These are phyloP conservation scores for Tetropium fuscum DNA, from an alignment of 2,888 invertebrate species.

Conservation along the genomic window DNA sequence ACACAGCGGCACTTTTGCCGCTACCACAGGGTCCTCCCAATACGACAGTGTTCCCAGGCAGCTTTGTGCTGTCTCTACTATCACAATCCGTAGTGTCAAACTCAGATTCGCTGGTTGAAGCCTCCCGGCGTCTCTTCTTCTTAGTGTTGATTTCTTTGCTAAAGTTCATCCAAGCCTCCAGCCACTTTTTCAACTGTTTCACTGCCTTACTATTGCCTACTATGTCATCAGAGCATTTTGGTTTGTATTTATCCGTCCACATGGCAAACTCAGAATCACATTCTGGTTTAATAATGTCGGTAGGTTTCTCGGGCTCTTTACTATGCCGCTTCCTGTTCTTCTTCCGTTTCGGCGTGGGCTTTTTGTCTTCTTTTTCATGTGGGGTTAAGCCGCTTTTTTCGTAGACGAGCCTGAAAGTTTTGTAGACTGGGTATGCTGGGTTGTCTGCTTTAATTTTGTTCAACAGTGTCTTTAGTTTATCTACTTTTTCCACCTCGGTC, in stretches of 20 bases:
- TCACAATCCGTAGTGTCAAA: constrained; percentile 71
- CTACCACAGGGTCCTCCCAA: constrained; percentile 81
- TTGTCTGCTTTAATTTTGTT: constrained; percentile 70
- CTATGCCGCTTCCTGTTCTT: constrained; percentile 32
- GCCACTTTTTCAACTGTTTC: constrained; percentile 79
- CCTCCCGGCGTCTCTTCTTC: constrained; percentile 49
- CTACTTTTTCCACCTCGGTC: constrained; percentile 46
- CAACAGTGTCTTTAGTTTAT: constrained; percentile 61
- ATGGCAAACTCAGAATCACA: constrained; percentile 60
- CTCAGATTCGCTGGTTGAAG: constrained; percentile 68
- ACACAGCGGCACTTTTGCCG: constrained; percentile 89
- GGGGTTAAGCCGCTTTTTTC: constrained; percentile 65
- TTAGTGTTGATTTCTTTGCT: constrained; percentile 61
- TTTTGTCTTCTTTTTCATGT: constrained; percentile 30
- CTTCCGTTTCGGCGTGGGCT: constrained; percentile 27
- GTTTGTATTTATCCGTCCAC: constrained; percentile 89
- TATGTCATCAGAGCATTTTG: constrained; percentile 75
- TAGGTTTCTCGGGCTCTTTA: constrained; percentile 62
- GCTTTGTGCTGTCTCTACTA: constrained; percentile 70
- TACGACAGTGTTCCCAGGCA: constrained; percentile 75
- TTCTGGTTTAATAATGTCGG: constrained; percentile 63
- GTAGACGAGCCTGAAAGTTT: constrained; percentile 72
- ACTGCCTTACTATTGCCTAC: constrained; percentile 73
- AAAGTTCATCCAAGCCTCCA: constrained; percentile 78
- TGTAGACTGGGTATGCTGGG: constrained; percentile 75